Conservation (phyloP, 2,888 invertebrate genomes). For the Myopa testacea region DNA sequence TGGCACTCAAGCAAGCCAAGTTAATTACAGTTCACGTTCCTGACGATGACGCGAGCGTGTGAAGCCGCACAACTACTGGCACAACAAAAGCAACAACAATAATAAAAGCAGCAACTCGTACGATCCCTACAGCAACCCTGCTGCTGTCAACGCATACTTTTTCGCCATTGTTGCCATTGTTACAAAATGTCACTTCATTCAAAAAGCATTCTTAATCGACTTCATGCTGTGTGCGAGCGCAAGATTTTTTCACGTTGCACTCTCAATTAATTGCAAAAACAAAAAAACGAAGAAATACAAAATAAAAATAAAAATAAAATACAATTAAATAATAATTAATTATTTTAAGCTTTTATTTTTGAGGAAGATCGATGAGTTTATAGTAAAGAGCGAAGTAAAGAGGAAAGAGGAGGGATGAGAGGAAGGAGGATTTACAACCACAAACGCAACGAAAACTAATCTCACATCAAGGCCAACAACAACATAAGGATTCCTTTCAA, state of each 20-base stretch:
- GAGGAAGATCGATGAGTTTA: background rate
- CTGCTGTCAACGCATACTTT: background rate
- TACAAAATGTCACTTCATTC: background rate
- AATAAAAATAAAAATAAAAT: too few species aligned
- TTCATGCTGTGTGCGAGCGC: background rate
- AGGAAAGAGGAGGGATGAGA: too few species aligned
- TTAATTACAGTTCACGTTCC: constrained; percentile 1
- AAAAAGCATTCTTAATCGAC: background rate
- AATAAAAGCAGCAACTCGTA: too few species aligned
- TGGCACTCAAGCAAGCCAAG: background rate
- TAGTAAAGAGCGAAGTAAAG: background rate
- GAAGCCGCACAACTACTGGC: background rate
- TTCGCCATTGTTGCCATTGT: background rate
- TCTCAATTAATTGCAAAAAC: background rate
- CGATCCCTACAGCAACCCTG: background rate
- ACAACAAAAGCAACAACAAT: too few species aligned
- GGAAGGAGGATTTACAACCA: too few species aligned
- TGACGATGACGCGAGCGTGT: background rate
- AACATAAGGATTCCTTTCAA: too few species aligned
- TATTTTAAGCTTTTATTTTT: background rate
- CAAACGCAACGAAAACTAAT: too few species aligned
- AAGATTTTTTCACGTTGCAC: background rate
- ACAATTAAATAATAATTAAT: background rate
- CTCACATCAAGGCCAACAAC: too few species aligned
- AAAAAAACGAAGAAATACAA: too few species aligned